phyloP scores from a whole-genome alignment of 2,797 vertebrate species.

The Hoplostethus mediterraneus region DNA sequence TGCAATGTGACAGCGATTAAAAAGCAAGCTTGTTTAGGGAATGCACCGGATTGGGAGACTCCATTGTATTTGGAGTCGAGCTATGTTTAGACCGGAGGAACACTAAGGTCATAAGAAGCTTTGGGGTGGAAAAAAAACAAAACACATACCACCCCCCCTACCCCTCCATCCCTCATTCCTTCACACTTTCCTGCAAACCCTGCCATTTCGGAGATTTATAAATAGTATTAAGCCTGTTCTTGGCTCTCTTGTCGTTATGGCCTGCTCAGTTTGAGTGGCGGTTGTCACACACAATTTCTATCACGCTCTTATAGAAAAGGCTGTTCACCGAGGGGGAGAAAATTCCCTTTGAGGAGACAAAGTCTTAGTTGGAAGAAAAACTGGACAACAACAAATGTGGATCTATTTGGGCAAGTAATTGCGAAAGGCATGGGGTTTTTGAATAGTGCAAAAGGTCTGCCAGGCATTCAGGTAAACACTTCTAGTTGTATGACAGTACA shows the following conservation, averaged over 20 bases:
- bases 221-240: slow-evolving; percentile 84
- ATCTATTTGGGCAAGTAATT: slow-evolving; percentile 70
- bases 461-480: slow-evolving; percentile 35
- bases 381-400: slow-evolving; percentile 62
- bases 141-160: slow-evolving; percentile 58
- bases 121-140: slow-evolving; percentile 68
- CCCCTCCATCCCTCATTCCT: slow-evolving; percentile 74
- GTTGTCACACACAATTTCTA: slow-evolving; percentile 83
- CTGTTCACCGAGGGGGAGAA: slow-evolving; percentile 57
- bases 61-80: slow-evolving; percentile 53
- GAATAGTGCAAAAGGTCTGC: slow-evolving; percentile 44
- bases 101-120: slow-evolving; percentile 83
- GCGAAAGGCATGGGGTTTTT: slow-evolving; percentile 53
- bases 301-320: slow-evolving; percentile 76
- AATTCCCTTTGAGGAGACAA: slow-evolving; percentile 73
- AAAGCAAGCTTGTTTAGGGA: slow-evolving; percentile 61
- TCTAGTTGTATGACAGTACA: background rate
- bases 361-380: slow-evolving; percentile 66
- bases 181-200: slow-evolving; percentile 82
- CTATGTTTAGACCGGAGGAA: slow-evolving; percentile 78
- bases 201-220: slow-evolving; percentile 83
- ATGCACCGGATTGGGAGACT: slow-evolving; percentile 46
- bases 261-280: slow-evolving; percentile 81
- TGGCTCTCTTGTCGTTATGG: slow-evolving; percentile 78
- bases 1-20: slow-evolving; percentile 60